A percentile compares a stretch with the other conserved stretches of the same genome.
Conservation (phyloP, 2,113 vertebrate genomes). For the Gallinago media region DNA sequence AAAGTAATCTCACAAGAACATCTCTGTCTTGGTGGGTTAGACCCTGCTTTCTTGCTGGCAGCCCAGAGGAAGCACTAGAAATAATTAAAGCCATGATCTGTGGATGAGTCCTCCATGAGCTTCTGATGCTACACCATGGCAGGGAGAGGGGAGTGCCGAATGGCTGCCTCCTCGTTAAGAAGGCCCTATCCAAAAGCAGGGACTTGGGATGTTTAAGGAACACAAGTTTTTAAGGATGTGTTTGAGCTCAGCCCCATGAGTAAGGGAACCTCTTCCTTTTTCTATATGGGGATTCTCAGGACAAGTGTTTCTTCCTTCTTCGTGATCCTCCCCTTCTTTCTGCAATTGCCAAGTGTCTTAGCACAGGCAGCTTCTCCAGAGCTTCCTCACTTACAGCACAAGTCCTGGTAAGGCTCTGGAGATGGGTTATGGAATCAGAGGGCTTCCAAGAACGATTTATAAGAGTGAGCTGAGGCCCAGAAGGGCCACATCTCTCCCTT, state of each 20-base stretch:
- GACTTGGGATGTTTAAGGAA: background rate
- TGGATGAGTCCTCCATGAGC: background rate
- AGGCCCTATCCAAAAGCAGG: background rate
- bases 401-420: background rate
- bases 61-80: background rate
- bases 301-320: background rate
- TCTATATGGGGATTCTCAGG: background rate
- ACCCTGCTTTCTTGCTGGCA: background rate
- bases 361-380: background rate
- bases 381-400: background rate
- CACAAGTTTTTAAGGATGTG: background rate
- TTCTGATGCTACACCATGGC: background rate
- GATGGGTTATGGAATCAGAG: background rate
- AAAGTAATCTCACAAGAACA: slow-evolving; percentile 3
- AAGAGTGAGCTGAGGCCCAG: background rate
- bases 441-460: background rate
- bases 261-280: background rate
- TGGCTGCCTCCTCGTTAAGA: background rate
- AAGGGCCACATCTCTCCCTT: background rate
- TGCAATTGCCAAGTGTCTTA: background rate
- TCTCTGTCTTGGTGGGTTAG: background rate
- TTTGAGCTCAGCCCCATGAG: background rate
- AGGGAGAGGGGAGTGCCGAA: background rate
- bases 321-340: background rate
- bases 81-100: background rate